A percentile compares a stretch with the other conserved stretches of the same genome.
Conservation (phyloP, 2,797 vertebrate genomes). For the Coccyzus lansbergi region DNA sequence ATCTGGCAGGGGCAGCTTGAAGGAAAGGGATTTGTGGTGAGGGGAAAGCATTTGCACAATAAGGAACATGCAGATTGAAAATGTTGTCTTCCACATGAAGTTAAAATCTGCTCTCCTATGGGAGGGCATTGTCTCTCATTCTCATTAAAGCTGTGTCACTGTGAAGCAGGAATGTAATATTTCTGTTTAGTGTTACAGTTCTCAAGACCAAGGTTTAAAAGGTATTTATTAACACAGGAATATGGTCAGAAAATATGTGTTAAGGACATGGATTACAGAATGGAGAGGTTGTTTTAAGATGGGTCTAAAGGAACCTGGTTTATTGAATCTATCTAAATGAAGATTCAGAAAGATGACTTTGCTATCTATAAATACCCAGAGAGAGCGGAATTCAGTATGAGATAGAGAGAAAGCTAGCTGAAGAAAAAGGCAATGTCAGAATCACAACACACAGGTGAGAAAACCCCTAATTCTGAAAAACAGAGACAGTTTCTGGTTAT, state of each 20-base stretch:
- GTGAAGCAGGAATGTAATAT: not conserved
- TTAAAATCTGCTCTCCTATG: too few relatives aligned
- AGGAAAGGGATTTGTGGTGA: not conserved
- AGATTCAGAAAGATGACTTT: not conserved
- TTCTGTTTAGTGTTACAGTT: not conserved
- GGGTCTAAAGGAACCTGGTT: not conserved
- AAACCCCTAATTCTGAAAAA: not conserved
- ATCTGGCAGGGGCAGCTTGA: fast-evolving
- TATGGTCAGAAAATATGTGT: not conserved
- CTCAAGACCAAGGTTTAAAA: not conserved
- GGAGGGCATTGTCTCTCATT: too few relatives aligned
- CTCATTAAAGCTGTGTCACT: not conserved
- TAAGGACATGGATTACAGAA: not conserved
- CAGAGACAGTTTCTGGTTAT: not conserved
- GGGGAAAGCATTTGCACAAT: not conserved
- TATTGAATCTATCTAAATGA: not conserved
- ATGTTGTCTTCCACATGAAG: too few relatives aligned
- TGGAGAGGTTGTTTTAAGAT: not conserved
- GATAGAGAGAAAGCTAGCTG: not conserved
- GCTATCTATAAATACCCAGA: not conserved
- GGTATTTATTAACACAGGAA: not conserved
- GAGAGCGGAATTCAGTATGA: not conserved
- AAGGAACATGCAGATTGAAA: too few relatives aligned
- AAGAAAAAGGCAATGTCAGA: not conserved
- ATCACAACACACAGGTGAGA: not conserved